These are phyloP conservation scores for Trididemnum miniatum DNA, from an alignment of 23 tunicate genomes.

Conservation along the genomic window DNA sequence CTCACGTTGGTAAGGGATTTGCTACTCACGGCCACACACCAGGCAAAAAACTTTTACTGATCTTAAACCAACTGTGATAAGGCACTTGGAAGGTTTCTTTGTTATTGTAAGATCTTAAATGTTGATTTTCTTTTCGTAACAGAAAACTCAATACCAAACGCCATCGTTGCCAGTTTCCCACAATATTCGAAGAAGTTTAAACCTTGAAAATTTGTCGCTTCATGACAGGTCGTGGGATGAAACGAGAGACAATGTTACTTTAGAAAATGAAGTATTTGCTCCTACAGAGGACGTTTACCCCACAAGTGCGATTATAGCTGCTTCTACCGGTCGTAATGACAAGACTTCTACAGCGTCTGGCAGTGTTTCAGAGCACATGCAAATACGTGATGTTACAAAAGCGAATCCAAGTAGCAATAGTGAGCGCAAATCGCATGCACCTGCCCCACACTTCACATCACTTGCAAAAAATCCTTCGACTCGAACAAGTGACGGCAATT, in stretches of 20 bases:
- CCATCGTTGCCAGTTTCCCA: constrained; percentile 78
- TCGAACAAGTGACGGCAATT: constrained; percentile 17
- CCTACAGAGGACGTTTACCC: background rate
- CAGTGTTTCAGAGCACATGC: background rate
- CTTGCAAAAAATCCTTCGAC: constrained; percentile 59
- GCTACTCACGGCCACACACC: constrained; percentile 20
- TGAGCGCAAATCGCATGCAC: background rate
- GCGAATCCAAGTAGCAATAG: background rate
- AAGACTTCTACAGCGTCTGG: background rate
- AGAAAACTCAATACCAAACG: constrained; percentile 70
- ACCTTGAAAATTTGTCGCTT: constrained; percentile 78
- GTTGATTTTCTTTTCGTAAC: constrained; percentile 24
- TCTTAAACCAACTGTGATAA: background rate
- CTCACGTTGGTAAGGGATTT: constrained; percentile 2
- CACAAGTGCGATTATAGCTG: constrained; percentile 10
- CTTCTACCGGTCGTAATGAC: background rate
- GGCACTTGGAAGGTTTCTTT: background rate
- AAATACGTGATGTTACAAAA: background rate
- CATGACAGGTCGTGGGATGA: constrained; percentile 57
- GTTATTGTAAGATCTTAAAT: background rate
- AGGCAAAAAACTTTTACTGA: background rate
- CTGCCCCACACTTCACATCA: constrained; percentile 26
- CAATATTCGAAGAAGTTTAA: constrained; percentile 83
- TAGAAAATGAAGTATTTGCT: constrained; percentile 35
- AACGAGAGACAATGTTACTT: background rate